Evolutionary conservation across 2,113 vertebrate genomes (phyloP), one percentile per base, ranked within the genome.

Genomic region (Irena cyanogastra): DNA sequence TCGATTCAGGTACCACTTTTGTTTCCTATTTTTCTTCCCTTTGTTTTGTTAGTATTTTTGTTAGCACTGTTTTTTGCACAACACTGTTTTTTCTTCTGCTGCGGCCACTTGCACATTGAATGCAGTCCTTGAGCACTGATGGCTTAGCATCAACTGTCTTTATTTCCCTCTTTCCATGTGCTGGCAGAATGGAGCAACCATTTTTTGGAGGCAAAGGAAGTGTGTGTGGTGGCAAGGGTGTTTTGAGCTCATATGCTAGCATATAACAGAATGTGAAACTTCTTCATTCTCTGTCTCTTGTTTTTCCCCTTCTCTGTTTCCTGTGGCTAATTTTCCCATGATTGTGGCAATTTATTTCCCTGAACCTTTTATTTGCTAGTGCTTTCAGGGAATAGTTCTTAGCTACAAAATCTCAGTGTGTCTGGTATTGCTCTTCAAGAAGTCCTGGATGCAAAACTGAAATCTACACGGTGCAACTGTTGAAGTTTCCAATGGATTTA

Each of bases 201-300:
- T 26, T 28, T 61, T 61, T 44, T 61, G 37, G 54, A 78, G 35
- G 21, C n/a, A 83, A 81, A 74, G n/a, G 20, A 1, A 2, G 2
- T 45, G 11, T 16, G 2, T 39, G 11, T 39, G 19, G 7, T 4
- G 4, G 9, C 3, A 2, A 44, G 50, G 21, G 8, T 1, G 1
- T 50, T 59, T 75, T 59, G 23, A 85, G 35, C 8, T 33, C 27
- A 22, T 26, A 9, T 4, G 13, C 5, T 41, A 45, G 16, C 45
- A n/a, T 9, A 11, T 17, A 33, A 49, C 22, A 24, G 14, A 83
- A 78, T 6, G 16, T n/a, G 19, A 83, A 83, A 61, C 2, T 3
- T 92, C 20, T 69, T 56, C 22, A 16, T 33, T 45, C 11, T 87
- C 6, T 28, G 8, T 61, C 16, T 4, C 7, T 30, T 11, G 10